A percentile compares a stretch with the other conserved stretches of the same genome.
Conservation (phyloP, 92 coral and sea anemone species). For the Hydrozoanthus gracilis region DNA sequence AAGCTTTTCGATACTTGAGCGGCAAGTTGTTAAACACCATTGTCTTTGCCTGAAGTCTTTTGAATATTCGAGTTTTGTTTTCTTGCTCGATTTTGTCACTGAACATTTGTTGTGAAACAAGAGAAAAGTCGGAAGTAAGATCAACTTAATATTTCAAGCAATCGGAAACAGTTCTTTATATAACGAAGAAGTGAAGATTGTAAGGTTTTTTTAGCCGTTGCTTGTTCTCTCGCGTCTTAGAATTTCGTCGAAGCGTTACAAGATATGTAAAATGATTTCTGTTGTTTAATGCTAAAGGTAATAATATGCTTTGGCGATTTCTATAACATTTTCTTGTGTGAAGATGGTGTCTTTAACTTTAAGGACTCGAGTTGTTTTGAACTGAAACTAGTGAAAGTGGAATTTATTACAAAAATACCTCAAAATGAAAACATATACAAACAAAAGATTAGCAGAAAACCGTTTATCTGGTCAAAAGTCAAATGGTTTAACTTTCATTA, state of each 20-base stretch:
- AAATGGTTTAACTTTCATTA: too few species aligned
- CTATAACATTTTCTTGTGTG: slow-evolving; percentile 17
- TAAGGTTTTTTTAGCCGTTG: background rate
- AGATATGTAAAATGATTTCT: slow-evolving; percentile 8
- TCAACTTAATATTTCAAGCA: background rate
- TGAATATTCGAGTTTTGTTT: slow-evolving; percentile 41
- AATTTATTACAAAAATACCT: too few species aligned
- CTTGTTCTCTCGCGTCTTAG: background rate
- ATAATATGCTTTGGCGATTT: slow-evolving; percentile 4
- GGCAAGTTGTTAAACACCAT: background rate
- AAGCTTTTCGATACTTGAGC: slow-evolving; percentile 20
- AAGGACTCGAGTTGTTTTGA: too few species aligned
- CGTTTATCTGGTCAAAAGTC: too few species aligned
- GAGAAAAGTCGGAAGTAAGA: background rate
- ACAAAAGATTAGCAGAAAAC: too few species aligned
- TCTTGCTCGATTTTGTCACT: background rate
- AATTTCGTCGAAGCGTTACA: slow-evolving; percentile 26
- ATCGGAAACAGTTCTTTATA: background rate
- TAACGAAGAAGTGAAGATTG: too few species aligned
- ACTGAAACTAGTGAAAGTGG: too few species aligned
- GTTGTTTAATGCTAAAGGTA: background rate
- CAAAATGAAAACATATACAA: too few species aligned
- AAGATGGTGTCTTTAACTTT: too few species aligned
- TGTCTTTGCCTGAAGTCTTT: slow-evolving; percentile 25
- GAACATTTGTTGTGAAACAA: background rate